Percentiles rank a stretch among this genome's conserved stretches.
Conservation (phyloP, 2,797 vertebrate species). For the Sebastes minor region DNA sequence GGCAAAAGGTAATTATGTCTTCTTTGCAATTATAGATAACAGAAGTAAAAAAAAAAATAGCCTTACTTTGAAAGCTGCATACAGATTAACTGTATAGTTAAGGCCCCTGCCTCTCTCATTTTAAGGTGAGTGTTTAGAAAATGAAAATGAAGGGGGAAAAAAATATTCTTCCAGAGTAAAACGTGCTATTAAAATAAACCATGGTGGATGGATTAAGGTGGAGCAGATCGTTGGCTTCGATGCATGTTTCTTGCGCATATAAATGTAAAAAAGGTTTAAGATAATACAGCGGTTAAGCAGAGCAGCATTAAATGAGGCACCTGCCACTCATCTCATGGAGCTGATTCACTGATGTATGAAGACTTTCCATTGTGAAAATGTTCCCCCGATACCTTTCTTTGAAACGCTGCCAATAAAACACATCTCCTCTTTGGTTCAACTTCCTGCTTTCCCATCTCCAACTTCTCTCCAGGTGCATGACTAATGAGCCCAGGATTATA, state of each 20-base stretch:
- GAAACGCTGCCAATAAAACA: slow-evolving; percentile 1
- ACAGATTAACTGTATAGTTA: slow-evolving; percentile 28
- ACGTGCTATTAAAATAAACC: neutral
- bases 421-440: neutral
- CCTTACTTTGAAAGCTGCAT: slow-evolving; percentile 20
- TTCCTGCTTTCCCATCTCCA: neutral
- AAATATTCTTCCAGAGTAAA: neutral
- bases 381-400: neutral
- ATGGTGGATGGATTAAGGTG: neutral
- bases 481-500: slow-evolving; percentile 13
- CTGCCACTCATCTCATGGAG: neutral
- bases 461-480: slow-evolving; percentile 6
- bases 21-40: slow-evolving; percentile 52
- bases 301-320: neutral
- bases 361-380: neutral
- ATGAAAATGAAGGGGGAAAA: neutral
- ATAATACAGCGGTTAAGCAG: neutral
- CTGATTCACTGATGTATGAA: neutral
- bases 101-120: neutral
- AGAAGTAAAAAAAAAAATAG: slow-evolving; percentile 1
- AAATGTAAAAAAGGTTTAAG: neutral
- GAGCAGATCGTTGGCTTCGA: neutral
- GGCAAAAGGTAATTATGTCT: slow-evolving; percentile 42
- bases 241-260: neutral
- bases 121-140: slow-evolving; percentile 13